These are phyloP conservation scores for Siniperca undulata DNA, from an alignment of 2,797 vertebrate genomes.

Conservation along the genomic window DNA sequence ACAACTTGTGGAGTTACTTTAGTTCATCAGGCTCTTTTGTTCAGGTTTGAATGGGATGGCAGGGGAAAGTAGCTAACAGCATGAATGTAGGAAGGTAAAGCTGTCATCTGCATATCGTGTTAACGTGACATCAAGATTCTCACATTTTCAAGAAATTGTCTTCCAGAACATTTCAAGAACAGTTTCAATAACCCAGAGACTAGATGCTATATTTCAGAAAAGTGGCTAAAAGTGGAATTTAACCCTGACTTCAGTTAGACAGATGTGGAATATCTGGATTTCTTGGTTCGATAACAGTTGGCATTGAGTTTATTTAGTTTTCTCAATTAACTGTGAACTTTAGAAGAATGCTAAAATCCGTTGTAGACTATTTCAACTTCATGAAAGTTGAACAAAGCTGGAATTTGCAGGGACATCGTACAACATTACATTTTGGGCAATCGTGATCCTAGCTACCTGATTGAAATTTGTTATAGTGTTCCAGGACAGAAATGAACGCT, in stretches of 20 bases:
- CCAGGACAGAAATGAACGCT: background rate
- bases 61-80: background rate
- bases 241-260: background rate
- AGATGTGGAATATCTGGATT: background rate
- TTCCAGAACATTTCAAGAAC: background rate
- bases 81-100: slow-evolving; percentile 28
- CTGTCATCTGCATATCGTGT: slow-evolving; percentile 36
- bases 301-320: background rate
- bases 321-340: background rate
- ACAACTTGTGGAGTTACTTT: background rate
- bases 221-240: background rate
- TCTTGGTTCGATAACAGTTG: background rate
- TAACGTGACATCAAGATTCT: background rate
- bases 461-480: background rate
- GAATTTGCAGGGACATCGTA: background rate
- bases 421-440: background rate
- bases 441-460: background rate
- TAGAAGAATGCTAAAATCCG: background rate
- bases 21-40: background rate
- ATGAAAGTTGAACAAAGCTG: background rate
- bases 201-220: background rate
- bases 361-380: background rate
- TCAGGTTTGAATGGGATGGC: background rate
- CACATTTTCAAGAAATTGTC: background rate
- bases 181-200: background rate